Percentiles rank a stretch among this genome's conserved stretches.
These are phyloP conservation scores for Molorchus minor DNA, from an alignment of 2,888 invertebrate species.

Conservation along the genomic window DNA sequence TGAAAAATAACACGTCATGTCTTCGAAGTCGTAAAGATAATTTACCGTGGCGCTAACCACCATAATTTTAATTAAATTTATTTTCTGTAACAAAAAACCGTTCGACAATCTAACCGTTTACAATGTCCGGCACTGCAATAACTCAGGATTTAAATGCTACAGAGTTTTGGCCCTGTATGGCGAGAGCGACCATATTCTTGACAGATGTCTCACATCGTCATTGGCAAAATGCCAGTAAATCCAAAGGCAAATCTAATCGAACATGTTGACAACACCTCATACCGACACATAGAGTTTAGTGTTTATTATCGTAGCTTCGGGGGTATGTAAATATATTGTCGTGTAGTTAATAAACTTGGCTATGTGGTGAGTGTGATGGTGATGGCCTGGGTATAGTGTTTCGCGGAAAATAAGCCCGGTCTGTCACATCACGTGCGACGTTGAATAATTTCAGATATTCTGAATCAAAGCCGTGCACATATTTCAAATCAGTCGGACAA, in stretches of 20 bases:
- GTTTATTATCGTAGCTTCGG: slow-evolving; percentile 24
- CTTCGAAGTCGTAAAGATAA: slow-evolving; percentile 11
- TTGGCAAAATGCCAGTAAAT: slow-evolving; percentile 24
- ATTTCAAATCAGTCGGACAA: too few relatives aligned
- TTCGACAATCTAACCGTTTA: slow-evolving; percentile 11
- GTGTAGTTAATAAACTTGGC: slow-evolving; percentile 16
- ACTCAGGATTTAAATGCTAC: not conserved
- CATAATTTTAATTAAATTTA: slow-evolving; percentile 19
- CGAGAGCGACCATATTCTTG: slow-evolving; percentile 16
- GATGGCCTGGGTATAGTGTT: slow-evolving; percentile 9
- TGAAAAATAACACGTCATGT: not conserved
- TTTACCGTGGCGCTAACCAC: slow-evolving; percentile 4
- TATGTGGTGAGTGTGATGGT: slow-evolving; percentile 7
- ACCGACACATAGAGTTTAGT: slow-evolving; percentile 10
- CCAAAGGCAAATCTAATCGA: slow-evolving; percentile 24
- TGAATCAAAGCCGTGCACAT: too few relatives aligned
- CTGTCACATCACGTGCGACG: not conserved
- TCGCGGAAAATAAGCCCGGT: slow-evolving; percentile 13
- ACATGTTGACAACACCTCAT: slow-evolving; percentile 27
- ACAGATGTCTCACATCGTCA: not conserved
- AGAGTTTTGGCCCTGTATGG: slow-evolving; percentile 2
- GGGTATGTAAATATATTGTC: slow-evolving; percentile 21
- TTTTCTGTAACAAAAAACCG: slow-evolving; percentile 4
- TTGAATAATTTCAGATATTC: not conserved
- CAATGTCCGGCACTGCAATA: slow-evolving; percentile 4